Evolutionary conservation across 2,888 invertebrate species (phyloP).

Genomic region (Hyposoter dolosus): DNA sequence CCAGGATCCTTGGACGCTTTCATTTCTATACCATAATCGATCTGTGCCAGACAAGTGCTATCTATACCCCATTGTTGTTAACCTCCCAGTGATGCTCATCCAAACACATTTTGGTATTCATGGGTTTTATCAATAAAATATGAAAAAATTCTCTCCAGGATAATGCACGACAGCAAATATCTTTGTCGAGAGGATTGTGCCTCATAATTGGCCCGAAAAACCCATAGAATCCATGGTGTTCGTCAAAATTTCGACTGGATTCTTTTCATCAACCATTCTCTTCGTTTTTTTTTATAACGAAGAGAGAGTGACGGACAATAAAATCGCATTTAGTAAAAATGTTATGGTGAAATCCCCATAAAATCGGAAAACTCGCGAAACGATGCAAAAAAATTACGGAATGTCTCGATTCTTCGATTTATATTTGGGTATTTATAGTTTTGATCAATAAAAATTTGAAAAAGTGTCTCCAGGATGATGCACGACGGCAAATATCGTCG

Average conservation of each 20-base stretch:
- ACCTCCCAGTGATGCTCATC: not conserved
- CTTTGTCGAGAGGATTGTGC: not conserved
- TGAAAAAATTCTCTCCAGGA: not conserved
- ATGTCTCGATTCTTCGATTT: too few species aligned
- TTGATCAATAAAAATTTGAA: too few species aligned
- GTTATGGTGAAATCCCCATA: too few species aligned
- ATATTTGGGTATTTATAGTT: too few species aligned
- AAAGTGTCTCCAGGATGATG: too few species aligned
- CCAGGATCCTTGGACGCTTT: conserved; percentile 22
- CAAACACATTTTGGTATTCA: conserved; percentile 5
- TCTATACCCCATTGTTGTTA: not conserved
- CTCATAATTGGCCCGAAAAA: not conserved
- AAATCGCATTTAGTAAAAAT: too few species aligned
- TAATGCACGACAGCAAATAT: not conserved
- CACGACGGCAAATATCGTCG: too few species aligned
- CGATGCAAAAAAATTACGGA: too few species aligned
- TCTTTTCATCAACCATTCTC: too few species aligned
- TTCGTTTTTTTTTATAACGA: too few species aligned
- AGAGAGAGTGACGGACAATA: too few species aligned
- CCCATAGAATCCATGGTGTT: not conserved
- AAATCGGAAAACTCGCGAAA: too few species aligned
- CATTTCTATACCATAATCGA: not conserved
- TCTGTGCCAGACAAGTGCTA: not conserved
- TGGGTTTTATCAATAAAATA: not conserved
- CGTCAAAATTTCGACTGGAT: not conserved